Evolutionary conservation across 2,888 invertebrate genomes (phyloP), one percentile per base, ranked within the genome.

Genomic region (Labia minor): DNA sequence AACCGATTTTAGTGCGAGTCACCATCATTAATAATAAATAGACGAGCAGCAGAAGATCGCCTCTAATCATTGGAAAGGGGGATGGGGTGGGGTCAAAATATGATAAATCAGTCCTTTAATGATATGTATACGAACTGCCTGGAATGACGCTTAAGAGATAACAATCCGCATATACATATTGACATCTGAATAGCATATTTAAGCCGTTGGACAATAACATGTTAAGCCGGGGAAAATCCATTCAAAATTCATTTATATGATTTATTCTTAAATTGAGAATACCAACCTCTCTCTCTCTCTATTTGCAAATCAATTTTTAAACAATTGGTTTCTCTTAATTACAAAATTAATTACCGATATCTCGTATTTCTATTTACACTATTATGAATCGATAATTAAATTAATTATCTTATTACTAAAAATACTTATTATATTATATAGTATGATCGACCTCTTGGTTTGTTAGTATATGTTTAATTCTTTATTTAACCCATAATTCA

Each of bases 51-150:
- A 26, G 26, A 26, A 26, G 26, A 26, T 26, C 26, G 8, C 26
- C 49, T 14, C 49, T 49, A 49, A 49, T 11, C 49, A 49, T n/a
- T 16, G n/a, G 2, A 33, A 6, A 11, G 6, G 33, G 6, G 11
- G 6, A 33, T 33, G 33, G 33, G 11, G 33, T 6, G 33, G 49
- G 49, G 14, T 49, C 26, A 26, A 26, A 26, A 8, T 4, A 49
- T 49, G 49, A 49, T 49, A 49, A 49, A 49, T 49, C 49, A 49
- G 49, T 49, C 49, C 14, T 49, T 49, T 49, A 49, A 49, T 49
- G 49, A 49, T 49, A 49, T 49, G 49, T 49, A 49, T 49, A 49
- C 49, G 49, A 16, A 49, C 49, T 49, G 49, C 16, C 49, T 49
- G 49, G n/a, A 49, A 49, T 16, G 16, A 49, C 49, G 49, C 49